Evolutionary conservation across 1,140 invertebrate genomes (phyloP).

Genomic region (Trichoplusia ni): DNA sequence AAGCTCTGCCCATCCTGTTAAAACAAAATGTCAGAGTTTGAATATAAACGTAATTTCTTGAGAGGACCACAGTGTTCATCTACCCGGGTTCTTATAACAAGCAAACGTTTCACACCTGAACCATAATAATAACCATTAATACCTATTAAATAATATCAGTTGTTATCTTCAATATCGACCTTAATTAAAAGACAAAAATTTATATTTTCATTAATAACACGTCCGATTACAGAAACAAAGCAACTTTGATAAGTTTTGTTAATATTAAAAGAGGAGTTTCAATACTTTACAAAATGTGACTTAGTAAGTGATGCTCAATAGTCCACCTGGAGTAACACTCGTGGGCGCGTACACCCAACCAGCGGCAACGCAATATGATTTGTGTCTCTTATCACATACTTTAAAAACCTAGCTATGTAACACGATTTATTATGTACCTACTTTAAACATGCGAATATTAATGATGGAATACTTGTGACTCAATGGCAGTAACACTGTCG

Average conservation of each 20-base stretch:
- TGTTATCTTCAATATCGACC: background rate
- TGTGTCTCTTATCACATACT: slow-evolving; percentile 21
- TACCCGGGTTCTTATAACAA: background rate
- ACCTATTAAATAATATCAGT: background rate
- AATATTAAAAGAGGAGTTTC: slow-evolving; percentile 10
- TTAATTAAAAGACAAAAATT: background rate
- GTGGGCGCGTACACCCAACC: background rate
- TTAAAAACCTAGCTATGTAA: slow-evolving; percentile 26
- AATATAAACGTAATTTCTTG: too few species aligned
- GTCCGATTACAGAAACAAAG: slow-evolving; percentile 11
- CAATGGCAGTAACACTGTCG: background rate
- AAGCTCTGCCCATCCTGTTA: too few species aligned
- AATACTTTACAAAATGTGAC: slow-evolving; percentile 1
- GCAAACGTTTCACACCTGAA: too few species aligned
- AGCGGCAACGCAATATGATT: background rate
- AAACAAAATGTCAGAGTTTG: too few species aligned
- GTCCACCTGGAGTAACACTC: background rate
- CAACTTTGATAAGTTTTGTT: slow-evolving; percentile 6
- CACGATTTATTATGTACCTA: slow-evolving; percentile 19
- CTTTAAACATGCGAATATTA: background rate
- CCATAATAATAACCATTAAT: background rate
- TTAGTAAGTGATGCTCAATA: background rate
- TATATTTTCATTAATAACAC: slow-evolving; percentile 1
- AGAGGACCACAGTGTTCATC: background rate
- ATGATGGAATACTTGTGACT: background rate